These are phyloP conservation scores for Oryzias dopingdopingensis DNA, from an alignment of 2,797 vertebrate genomes.

Conservation along the genomic window DNA sequence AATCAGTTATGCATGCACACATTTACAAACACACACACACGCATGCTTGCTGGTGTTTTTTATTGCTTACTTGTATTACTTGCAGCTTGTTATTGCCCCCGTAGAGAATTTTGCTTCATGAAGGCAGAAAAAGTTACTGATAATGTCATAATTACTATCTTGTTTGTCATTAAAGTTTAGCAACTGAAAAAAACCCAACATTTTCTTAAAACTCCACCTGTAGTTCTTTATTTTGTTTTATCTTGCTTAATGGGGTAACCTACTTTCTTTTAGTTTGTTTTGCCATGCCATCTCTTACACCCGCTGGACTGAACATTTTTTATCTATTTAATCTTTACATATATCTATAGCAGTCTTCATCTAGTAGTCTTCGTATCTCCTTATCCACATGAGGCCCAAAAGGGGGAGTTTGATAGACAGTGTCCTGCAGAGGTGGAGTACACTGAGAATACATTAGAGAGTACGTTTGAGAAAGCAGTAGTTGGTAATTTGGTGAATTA, in stretches of 20 bases:
- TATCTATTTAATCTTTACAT: slow-evolving; percentile 43
- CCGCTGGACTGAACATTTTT: slow-evolving; percentile 1
- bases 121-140: too few relatives aligned
- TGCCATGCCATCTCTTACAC: background rate
- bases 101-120: too few relatives aligned
- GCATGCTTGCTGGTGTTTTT: too few relatives aligned
- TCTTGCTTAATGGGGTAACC: too few relatives aligned
- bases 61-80: too few relatives aligned
- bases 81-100: too few relatives aligned
- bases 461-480: slow-evolving; percentile 16
- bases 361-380: background rate
- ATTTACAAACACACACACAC: too few relatives aligned
- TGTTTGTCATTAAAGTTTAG: too few relatives aligned
- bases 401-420: slow-evolving; percentile 20
- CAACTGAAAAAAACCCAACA: too few relatives aligned
- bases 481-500: slow-evolving; percentile 39
- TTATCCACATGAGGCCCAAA: slow-evolving; percentile 21
- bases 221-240: background rate
- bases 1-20: slow-evolving; percentile 40
- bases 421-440: slow-evolving; percentile 22
- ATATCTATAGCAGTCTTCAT: slow-evolving; percentile 10
- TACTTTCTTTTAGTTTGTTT: background rate
- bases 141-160: too few relatives aligned
- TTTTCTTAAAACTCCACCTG: too few relatives aligned
- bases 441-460: slow-evolving; percentile 23